phyloP scores from a whole-genome alignment of 1,140 invertebrate genomes.

The Drosophila serrata region DNA sequence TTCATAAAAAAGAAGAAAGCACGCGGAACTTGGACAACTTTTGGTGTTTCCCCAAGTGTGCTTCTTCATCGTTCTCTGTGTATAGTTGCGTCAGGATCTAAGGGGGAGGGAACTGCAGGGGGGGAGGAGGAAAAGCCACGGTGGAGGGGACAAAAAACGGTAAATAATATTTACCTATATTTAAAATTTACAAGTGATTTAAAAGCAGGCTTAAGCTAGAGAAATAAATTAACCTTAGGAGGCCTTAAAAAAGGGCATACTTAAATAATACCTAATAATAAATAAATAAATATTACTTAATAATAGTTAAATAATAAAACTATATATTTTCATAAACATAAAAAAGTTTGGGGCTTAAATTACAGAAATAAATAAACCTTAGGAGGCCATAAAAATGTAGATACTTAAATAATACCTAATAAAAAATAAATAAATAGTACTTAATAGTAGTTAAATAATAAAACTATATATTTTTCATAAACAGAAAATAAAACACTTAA shows the following conservation, averaged over 20 bases:
- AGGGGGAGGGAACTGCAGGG: slow-evolving; percentile 18
- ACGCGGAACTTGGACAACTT: slow-evolving; percentile 75
- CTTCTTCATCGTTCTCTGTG: slow-evolving; percentile 16
- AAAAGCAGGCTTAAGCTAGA: too few relatives aligned
- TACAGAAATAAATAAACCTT: too few relatives aligned
- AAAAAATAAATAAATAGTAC: background rate
- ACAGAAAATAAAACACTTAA: background rate
- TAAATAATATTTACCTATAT: background rate
- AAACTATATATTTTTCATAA: background rate
- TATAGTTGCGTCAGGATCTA: slow-evolving; percentile 53
- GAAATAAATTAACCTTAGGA: too few relatives aligned
- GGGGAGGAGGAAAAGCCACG: background rate
- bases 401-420: background rate
- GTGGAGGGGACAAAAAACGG: background rate
- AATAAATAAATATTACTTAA: background rate
- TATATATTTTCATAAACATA: too few relatives aligned
- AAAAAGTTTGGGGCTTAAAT: too few relatives aligned
- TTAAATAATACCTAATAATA: background rate
- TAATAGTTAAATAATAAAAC: background rate
- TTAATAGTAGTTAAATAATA: background rate
- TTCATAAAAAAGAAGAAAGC: slow-evolving; percentile 77
- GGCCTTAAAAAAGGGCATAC: background rate
- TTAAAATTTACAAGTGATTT: too few relatives aligned
- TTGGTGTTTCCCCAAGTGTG: slow-evolving; percentile 68
- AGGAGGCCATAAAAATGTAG: background rate